Conservation (phyloP, 2,797 vertebrate species). For the Aulostomus chinensis region DNA sequence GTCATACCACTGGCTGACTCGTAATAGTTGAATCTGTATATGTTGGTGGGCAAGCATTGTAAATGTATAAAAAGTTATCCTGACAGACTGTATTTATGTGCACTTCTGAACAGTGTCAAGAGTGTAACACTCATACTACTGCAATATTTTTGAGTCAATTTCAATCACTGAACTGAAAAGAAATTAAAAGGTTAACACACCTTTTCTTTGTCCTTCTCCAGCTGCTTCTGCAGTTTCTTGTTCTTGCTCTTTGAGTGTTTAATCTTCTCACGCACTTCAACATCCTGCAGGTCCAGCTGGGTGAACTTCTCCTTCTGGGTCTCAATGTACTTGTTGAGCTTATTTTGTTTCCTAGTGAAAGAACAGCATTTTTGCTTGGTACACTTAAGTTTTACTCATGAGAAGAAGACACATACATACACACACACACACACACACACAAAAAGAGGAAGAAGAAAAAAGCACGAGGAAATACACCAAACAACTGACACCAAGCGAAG, state of each 20-base stretch:
- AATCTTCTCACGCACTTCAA: constrained; percentile 93
- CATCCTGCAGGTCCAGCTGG: constrained; percentile 93
- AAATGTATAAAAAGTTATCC: constrained; percentile 13
- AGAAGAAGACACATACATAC: not conserved
- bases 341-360: constrained; percentile 85
- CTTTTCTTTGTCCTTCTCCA: constrained; percentile 95
- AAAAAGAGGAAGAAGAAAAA: no score
- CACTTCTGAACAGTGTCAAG: constrained; percentile 1
- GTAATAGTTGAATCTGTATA: constrained; percentile 25
- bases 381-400: not conserved
- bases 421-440: no score
- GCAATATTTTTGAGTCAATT: not conserved
- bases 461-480: no score
- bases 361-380: constrained; percentile 29
- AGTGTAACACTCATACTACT: constrained; percentile 12
- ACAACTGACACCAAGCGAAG: no score
- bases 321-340: constrained; percentile 89
- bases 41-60: constrained; percentile 19
- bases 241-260: constrained; percentile 90
- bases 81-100: constrained; percentile 8
- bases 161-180: constrained; percentile 7
- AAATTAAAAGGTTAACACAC: constrained; percentile 70
- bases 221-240: constrained; percentile 92
- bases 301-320: constrained; percentile 93
- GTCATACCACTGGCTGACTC: constrained; percentile 26